These are phyloP conservation scores for Sphenopsis melanotis DNA, from an alignment of 2,797 vertebrate species.

Conservation along the genomic window DNA sequence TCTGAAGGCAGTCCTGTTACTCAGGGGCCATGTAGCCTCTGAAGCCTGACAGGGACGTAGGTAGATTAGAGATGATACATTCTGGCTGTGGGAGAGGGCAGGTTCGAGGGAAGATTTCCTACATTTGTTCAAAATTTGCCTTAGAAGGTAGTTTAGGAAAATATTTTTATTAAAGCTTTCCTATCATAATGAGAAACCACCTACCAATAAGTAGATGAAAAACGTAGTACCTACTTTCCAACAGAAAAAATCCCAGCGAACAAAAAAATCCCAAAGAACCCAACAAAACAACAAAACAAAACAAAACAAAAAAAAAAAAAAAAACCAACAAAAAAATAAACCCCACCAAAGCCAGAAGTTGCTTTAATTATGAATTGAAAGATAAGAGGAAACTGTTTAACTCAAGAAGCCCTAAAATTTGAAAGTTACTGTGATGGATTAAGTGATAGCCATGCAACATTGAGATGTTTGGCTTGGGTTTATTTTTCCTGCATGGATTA, in stretches of 20 bases:
- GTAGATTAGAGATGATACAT: background rate
- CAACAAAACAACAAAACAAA: background rate
- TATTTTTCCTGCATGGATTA: background rate
- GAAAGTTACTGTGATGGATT: background rate
- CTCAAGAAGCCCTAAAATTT: rapidly evolving
- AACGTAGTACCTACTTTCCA: background rate
- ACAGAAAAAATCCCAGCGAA: background rate
- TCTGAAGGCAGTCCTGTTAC: background rate
- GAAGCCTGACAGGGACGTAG: background rate
- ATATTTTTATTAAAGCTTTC: background rate
- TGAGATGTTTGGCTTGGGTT: background rate
- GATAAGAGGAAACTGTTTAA: background rate
- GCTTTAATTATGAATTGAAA: background rate
- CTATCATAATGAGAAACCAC: background rate
- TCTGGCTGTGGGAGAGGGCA: background rate
- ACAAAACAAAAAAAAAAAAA: background rate
- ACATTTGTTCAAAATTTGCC: background rate
- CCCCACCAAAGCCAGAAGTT: background rate
- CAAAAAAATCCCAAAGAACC: background rate
- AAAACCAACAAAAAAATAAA: background rate
- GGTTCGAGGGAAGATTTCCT: background rate
- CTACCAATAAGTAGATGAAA: background rate
- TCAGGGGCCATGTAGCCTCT: background rate
- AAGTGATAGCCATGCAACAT: background rate
- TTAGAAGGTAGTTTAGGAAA: background rate